phyloP scores from a whole-genome alignment of 1,140 invertebrate species.

The Dolichoris vasculosae region DNA sequence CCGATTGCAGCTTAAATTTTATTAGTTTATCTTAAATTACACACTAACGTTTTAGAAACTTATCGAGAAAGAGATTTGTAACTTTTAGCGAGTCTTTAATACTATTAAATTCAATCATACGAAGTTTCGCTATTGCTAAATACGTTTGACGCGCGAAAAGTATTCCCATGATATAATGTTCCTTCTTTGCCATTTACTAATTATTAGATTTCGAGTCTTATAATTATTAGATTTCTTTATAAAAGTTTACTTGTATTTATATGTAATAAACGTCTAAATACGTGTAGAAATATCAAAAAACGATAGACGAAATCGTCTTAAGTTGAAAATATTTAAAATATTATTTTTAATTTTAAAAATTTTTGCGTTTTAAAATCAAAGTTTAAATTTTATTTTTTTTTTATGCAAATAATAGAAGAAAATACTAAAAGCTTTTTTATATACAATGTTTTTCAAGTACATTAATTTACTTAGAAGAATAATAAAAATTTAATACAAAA shows the following conservation, averaged over 20 bases:
- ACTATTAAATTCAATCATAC: neutral
- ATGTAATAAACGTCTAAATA: no score
- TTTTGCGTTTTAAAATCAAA: no score
- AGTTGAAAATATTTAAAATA: no score
- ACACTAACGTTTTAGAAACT: neutral
- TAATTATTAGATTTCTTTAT: no score
- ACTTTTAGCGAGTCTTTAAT: neutral
- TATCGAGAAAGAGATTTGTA: neutral
- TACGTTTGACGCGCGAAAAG: neutral
- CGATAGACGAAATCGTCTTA: no score
- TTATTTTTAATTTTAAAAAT: no score
- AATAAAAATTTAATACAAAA: neutral
- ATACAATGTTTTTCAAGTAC: neutral
- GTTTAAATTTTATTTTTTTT: no score
- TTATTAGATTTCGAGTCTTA: neutral
- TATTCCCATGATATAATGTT: neutral
- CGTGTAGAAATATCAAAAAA: no score
- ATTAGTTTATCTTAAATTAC: slow-evolving; percentile 9
- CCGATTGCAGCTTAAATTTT: neutral
- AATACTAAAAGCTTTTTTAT: neutral
- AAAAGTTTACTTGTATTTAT: no score
- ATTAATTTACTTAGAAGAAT: neutral
- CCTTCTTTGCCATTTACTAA: neutral
- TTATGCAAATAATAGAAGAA: neutral
- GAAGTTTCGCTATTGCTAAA: neutral